Percentiles rank a stretch among this genome's conserved stretches.
These are phyloP conservation scores for Cephus cinctus DNA, from an alignment of 1,140 invertebrate genomes.

Conservation along the genomic window DNA sequence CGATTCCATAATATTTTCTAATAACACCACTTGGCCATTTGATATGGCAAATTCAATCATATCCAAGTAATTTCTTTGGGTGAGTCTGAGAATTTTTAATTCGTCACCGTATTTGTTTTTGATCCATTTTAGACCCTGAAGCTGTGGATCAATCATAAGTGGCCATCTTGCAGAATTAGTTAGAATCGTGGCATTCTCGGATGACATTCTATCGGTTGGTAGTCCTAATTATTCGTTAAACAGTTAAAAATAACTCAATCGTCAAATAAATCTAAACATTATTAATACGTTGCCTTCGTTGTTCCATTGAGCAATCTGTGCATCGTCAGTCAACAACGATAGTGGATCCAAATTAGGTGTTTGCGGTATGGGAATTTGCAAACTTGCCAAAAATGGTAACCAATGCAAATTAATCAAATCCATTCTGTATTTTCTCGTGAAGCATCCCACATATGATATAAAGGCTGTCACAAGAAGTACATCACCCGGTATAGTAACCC, in stretches of 20 bases:
- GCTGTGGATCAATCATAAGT: constrained; percentile 91
- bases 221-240: constrained; percentile 55
- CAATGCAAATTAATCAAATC: constrained; percentile 81
- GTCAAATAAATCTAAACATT: neutral
- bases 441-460: constrained; percentile 93
- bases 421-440: constrained; percentile 80
- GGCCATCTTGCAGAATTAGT: constrained; percentile 90
- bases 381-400: constrained; percentile 68
- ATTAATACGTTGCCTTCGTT: constrained; percentile 68
- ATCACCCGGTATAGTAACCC: constrained; percentile 84
- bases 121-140: constrained; percentile 96
- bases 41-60: constrained; percentile 77
- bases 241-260: neutral
- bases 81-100: constrained; percentile 74
- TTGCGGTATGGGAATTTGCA: constrained; percentile 72
- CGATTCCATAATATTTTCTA: constrained; percentile 89
- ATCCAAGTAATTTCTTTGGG: constrained; percentile 82
- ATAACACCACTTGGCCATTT: constrained; percentile 71
- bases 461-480: constrained; percentile 89
- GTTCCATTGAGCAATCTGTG: constrained; percentile 89
- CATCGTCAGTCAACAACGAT: constrained; percentile 84
- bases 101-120: constrained; percentile 76
- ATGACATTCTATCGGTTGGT: constrained; percentile 89
- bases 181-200: constrained; percentile 92
- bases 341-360: constrained; percentile 79